Base-by-base conservation (phyloP, 2,888 invertebrate species). In the Rotaria macrura region DNA sequence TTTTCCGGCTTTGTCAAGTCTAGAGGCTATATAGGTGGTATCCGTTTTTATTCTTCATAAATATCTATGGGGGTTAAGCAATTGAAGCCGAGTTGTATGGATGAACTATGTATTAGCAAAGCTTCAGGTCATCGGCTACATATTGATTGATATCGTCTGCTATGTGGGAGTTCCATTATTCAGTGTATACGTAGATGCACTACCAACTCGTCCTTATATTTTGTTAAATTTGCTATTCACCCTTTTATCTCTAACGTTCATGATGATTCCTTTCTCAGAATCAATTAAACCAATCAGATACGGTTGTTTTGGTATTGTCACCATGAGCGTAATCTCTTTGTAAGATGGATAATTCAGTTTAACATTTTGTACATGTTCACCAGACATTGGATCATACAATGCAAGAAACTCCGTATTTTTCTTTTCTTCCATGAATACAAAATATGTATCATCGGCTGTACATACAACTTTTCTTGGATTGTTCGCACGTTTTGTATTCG, bases 171-270 rank as follows among this genome's bases (percentile, higher is more conserved):
- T n/a, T n/a, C n/a, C n/a, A n/a, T n/a, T n/a, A n/a, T n/a, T n/a
- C n/a, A n/a, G n/a, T n/a, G n/a, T n/a, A n/a, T n/a, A n/a, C n/a
- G n/a, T n/a, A n/a, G n/a, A n/a, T n/a, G n/a, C n/a, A n/a, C n/a
- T n/a, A n/a, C n/a, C n/a, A n/a, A n/a, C n/a, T n/a, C n/a, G n/a
- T n/a, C n/a, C n/a, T n/a, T n/a, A n/a, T n/a, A n/a, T n/a, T n/a
- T n/a, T n/a, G n/a, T n/a, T n/a, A n/a, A n/a, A n/a, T n/a, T n/a
- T n/a, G n/a, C n/a, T n/a, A n/a, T 96, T 92, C 87, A 95, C 94
- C 88, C 95, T 94, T 89, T 96, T 96, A 34, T 93, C 94, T 89
- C 94, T 94, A 87, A 97, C 94, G 89, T 97, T 97, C 88, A 96
- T 92, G 72, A 97, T 94, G 87, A 94, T 95, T 34, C 90, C 95